A percentile compares a stretch with the other conserved stretches of the same genome.
phyloP scores from a whole-genome alignment of 2,888 invertebrate genomes.

The Ditula angustiorana region DNA sequence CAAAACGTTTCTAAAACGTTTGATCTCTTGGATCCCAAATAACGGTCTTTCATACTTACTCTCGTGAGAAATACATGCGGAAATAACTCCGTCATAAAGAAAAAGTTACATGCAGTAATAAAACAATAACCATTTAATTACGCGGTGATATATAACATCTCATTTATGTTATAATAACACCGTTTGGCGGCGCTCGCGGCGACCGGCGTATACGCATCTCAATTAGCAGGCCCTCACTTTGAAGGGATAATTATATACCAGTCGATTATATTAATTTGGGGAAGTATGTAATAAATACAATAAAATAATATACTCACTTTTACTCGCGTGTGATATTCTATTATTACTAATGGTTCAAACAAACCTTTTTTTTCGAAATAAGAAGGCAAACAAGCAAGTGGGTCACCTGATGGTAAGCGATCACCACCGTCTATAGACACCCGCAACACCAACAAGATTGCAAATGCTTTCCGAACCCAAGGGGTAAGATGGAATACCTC shows the following conservation, averaged over 20 bases:
- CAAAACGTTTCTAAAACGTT: too few relatives aligned
- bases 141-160: conserved; percentile 2
- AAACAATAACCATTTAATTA: not conserved
- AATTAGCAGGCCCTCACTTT: not conserved
- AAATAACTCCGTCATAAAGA: not conserved
- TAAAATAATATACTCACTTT: too few relatives aligned
- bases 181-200: conserved; percentile 13
- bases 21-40: too few relatives aligned
- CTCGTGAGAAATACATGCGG: not conserved
- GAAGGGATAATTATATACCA: conserved; percentile 9
- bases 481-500: too few relatives aligned
- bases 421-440: too few relatives aligned
- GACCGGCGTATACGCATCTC: not conserved
- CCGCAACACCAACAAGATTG: too few relatives aligned
- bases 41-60: not conserved
- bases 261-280: not conserved
- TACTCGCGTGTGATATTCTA: too few relatives aligned
- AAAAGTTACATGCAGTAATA: not conserved
- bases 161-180: conserved; percentile 1
- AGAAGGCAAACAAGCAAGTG: too few relatives aligned
- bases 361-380: too few relatives aligned
- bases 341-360: too few relatives aligned
- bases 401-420: too few relatives aligned
- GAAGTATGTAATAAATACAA: not conserved
- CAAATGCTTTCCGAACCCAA: too few relatives aligned